phyloP scores from a whole-genome alignment of 2,797 vertebrate species.

The Manis javanica region DNA sequence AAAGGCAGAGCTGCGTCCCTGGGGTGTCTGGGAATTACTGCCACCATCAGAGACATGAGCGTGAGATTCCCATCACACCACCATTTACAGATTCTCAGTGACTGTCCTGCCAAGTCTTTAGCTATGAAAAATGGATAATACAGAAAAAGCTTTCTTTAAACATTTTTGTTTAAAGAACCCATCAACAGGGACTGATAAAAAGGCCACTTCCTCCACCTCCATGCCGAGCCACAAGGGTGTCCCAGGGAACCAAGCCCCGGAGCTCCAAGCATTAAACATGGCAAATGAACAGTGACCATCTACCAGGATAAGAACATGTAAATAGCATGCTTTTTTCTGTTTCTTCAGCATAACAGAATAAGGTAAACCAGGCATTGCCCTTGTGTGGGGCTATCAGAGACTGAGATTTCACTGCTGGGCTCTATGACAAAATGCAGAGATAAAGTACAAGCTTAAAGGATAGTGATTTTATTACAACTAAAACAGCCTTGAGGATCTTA shows the following conservation, averaged over 20 bases:
- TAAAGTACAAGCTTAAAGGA: not conserved
- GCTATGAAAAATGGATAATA: constrained; percentile 86
- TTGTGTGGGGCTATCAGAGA: not conserved
- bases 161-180: not conserved
- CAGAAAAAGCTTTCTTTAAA: not conserved
- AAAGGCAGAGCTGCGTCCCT: not conserved
- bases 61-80: not conserved
- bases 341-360: not conserved
- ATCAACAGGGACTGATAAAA: not conserved
- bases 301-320: not conserved
- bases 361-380: not conserved
- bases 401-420: not conserved
- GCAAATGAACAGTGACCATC: not conserved
- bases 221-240: not conserved
- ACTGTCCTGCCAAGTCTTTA: constrained; percentile 91
- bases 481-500: not conserved
- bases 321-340: not conserved
- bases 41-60: not conserved
- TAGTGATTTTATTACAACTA: not conserved
- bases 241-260: not conserved
- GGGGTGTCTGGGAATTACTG: not conserved
- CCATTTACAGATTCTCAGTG: constrained; percentile 87
- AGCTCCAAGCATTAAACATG: not conserved
- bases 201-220: not conserved
- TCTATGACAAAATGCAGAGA: not conserved